Base-by-base conservation (phyloP, 2,888 invertebrate species). In the Pegoplata infirma region DNA sequence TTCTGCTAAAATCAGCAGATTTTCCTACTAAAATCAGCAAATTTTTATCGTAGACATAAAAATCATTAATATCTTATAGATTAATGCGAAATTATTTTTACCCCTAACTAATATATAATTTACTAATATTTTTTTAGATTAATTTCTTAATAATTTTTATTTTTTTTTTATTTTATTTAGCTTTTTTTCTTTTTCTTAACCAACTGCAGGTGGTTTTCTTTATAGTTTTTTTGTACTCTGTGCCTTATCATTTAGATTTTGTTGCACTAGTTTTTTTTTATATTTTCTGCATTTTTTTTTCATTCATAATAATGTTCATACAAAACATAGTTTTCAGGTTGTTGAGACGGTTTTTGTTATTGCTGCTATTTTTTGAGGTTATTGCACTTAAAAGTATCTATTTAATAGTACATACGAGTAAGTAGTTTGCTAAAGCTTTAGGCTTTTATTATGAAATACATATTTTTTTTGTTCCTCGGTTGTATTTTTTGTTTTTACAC, bases 351-450 rank as follows among this genome's bases (percentile, higher is more conserved):
- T 55, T 51, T 7, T 40, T 36, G 46, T 46, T 51, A 28, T 2
- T 23, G 23, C 61, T 36, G 12, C 5, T 4, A 7, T 4, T 28
- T 66, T 59, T 64, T 51, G 47, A 71, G 76, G 76, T 76, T 76
- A 71, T 71, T 76, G 76, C 71, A 76, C 76, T 64, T 55, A 71
- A 64, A 71, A 71, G 58, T 76, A 49, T 49, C 23, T 56, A 47
- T 46, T 25, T 63, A n/a, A n/a, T n/a, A n/a, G n/a, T n/a, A n/a
- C n/a, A n/a, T n/a, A n/a, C n/a, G n/a, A n/a, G n/a, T n/a, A n/a
- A n/a, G n/a, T n/a, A 47, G 74, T 61, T 67, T 55, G 67, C 46
- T 75, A 63, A 56, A 56, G 67, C 75, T 64, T 69, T 36, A 7
- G 55, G 49, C 55, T 63, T 49, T 64, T 49, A 64, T 69, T 64